Evolutionary conservation across 1,140 invertebrate genomes (phyloP).

Genomic region (Cardiocondyla obscurior): DNA sequence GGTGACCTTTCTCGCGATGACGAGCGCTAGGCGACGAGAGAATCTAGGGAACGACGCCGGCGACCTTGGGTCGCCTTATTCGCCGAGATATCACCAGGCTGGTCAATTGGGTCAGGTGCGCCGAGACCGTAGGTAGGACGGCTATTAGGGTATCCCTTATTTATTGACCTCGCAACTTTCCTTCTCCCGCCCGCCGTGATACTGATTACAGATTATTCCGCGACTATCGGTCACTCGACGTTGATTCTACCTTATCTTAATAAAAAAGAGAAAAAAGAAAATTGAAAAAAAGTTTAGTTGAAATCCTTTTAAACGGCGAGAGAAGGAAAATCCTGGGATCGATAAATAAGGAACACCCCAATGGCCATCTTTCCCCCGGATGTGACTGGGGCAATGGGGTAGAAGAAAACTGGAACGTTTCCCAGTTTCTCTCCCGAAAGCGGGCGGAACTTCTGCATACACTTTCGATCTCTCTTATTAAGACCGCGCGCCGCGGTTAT

Average conservation of each 20-base stretch:
- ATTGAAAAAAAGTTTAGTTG: too few species aligned
- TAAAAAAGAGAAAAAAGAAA: too few species aligned
- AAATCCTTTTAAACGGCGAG: too few species aligned
- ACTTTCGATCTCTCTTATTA: not conserved
- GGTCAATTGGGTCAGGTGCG: constrained; percentile 66
- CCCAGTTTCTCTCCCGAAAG: not conserved
- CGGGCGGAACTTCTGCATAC: not conserved
- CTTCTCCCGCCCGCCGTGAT: too few species aligned
- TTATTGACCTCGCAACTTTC: too few species aligned
- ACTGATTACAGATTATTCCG: too few species aligned
- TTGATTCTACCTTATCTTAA: too few species aligned
- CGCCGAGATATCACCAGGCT: constrained; percentile 56
- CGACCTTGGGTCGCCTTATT: constrained; percentile 67
- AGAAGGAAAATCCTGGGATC: too few species aligned
- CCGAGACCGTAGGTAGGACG: constrained; percentile 1
- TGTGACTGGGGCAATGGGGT: not conserved
- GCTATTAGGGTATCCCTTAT: too few species aligned
- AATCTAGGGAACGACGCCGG: constrained; percentile 29
- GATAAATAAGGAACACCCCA: too few species aligned
- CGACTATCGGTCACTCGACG: too few species aligned
- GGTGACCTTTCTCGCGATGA: constrained; percentile 46
- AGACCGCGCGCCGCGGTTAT: not conserved
- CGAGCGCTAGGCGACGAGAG: constrained; percentile 9
- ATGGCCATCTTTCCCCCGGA: constrained; percentile 9
- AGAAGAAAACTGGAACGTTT: not conserved